Evolutionary conservation across 2,797 vertebrate genomes (phyloP).

Genomic region (Margarornis squamiger): DNA sequence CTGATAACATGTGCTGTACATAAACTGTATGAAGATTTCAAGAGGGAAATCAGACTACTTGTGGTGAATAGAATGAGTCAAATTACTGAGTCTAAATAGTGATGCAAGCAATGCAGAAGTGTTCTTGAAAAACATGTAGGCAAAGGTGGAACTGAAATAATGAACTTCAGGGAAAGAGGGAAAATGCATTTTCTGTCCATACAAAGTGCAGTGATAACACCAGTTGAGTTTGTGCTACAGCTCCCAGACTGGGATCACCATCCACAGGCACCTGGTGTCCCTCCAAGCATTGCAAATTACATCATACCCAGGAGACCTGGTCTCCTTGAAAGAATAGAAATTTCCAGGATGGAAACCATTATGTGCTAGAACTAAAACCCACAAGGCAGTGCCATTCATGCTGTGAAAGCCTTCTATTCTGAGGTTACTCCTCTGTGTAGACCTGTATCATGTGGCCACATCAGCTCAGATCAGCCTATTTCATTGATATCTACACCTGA

Average conservation of each 20-base stretch:
- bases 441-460: fast-evolving
- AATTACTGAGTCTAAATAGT: not conserved
- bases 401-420: not conserved
- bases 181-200: not conserved
- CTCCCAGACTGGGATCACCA: not conserved
- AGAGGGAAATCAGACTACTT: not conserved
- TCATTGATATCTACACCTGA: too few species aligned
- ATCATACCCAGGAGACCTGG: not conserved
- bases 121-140: not conserved
- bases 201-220: not conserved
- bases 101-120: not conserved
- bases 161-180: not conserved
- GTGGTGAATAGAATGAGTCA: not conserved
- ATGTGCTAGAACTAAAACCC: not conserved
- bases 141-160: not conserved
- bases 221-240: not conserved
- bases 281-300: not conserved
- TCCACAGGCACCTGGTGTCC: not conserved
- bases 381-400: not conserved
- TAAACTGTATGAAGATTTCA: not conserved
- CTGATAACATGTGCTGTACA: not conserved
- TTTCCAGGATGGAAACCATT: not conserved
- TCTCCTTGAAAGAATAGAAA: not conserved
- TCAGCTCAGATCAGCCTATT: not conserved
- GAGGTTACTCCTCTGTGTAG: not conserved